Percentiles rank a stretch among this genome's conserved stretches.
These are phyloP conservation scores for Stichodactyla helianthus DNA, from an alignment of 64 coral and sea anemone species.

Conservation along the genomic window DNA sequence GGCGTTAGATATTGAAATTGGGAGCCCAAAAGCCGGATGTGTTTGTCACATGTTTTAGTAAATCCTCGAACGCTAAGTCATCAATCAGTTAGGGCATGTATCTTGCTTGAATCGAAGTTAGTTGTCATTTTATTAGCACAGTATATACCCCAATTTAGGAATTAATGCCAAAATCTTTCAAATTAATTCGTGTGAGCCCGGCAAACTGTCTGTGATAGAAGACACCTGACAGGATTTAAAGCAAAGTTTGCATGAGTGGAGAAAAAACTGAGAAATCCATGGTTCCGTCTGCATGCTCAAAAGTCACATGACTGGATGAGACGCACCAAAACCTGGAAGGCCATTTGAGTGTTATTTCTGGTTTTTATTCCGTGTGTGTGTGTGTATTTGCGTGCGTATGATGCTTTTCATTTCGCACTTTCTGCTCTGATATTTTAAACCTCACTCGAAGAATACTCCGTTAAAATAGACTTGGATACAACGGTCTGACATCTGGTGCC, in stretches of 20 bases:
- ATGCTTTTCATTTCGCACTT: too few relatives aligned
- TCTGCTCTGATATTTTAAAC: too few relatives aligned
- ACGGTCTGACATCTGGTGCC: too few relatives aligned
- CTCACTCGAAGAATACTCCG: too few relatives aligned
- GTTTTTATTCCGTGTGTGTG: background rate
- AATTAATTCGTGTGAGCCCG: background rate
- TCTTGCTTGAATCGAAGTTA: background rate
- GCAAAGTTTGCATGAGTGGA: background rate
- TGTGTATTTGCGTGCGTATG: background rate
- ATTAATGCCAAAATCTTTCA: background rate
- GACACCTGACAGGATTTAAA: background rate
- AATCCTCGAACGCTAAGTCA: background rate
- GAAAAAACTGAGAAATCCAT: background rate
- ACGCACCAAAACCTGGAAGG: background rate
- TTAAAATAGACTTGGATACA: too few relatives aligned
- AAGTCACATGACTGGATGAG: background rate
- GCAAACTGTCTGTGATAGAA: background rate
- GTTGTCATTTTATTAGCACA: background rate
- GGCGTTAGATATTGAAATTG: background rate
- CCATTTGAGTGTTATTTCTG: background rate
- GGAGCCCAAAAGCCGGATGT: background rate
- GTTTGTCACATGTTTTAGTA: background rate
- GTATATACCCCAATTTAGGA: background rate
- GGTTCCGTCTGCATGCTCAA: background rate
- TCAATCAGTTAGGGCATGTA: background rate